Conservation (phyloP, 2,113 vertebrate genomes). For the Cryptomyrus ogoouensis region DNA sequence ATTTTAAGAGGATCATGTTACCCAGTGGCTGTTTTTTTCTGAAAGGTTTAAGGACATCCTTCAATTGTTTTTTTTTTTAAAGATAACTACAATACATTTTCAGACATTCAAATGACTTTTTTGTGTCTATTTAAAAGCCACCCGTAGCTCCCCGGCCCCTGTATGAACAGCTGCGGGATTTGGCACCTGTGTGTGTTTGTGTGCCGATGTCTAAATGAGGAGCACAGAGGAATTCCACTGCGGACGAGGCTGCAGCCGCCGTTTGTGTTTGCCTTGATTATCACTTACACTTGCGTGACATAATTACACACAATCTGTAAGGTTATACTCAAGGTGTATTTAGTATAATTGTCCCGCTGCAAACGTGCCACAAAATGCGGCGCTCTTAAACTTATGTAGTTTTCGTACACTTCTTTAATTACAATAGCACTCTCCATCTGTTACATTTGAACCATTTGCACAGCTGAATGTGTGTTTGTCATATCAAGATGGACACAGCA, state of each 20-base stretch:
- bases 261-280: background rate
- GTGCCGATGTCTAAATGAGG: constrained; percentile 39
- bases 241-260: constrained; percentile 8
- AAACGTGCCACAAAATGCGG: background rate
- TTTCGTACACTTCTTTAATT: background rate
- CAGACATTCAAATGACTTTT: background rate
- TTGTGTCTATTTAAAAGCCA: constrained; percentile 34
- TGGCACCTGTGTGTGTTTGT: constrained; percentile 39
- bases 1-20: constrained; percentile 15
- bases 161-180: constrained; percentile 55
- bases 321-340: background rate
- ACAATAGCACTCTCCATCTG: background rate
- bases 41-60: background rate
- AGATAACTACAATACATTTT: background rate
- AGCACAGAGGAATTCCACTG: constrained; percentile 24
- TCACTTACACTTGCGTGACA: background rate
- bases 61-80: background rate
- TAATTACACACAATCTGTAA: background rate
- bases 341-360: background rate
- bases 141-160: background rate
- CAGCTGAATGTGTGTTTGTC: background rate
- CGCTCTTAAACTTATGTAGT: background rate
- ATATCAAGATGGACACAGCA: background rate
- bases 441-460: background rate
- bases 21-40: background rate